phyloP scores from a whole-genome alignment of 2,888 invertebrate genomes.

The Gastrophysa polygoni region DNA sequence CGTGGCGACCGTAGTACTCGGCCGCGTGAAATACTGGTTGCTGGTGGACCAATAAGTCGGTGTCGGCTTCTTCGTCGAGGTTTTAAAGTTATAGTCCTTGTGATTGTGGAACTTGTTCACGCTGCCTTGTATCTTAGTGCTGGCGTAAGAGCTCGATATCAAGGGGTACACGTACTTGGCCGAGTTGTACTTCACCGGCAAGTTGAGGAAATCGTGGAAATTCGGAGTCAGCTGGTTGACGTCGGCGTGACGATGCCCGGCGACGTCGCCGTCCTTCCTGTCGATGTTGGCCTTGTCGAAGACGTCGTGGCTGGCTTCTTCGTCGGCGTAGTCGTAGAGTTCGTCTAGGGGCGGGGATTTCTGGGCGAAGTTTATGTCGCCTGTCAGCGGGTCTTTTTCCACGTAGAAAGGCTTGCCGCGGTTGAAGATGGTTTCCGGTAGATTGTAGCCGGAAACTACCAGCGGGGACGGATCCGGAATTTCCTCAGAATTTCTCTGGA shows the following conservation, averaged over 20 bases:
- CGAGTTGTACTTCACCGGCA: conserved; percentile 71
- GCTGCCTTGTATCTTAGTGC: conserved; percentile 72
- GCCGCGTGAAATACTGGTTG: conserved; percentile 42
- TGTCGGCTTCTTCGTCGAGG: conserved; percentile 52
- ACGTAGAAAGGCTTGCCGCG: conserved; percentile 73
- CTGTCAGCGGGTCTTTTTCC: conserved; percentile 72
- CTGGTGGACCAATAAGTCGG: conserved; percentile 51
- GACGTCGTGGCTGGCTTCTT: conserved; percentile 46
- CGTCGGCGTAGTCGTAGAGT: conserved; percentile 50
- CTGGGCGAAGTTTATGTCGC: conserved; percentile 67
- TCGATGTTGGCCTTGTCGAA: conserved; percentile 57
- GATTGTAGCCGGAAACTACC: conserved; percentile 56
- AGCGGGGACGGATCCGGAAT: conserved; percentile 56
- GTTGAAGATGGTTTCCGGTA: conserved; percentile 67
- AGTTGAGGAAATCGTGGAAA: conserved; percentile 71
- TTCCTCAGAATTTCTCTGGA: conserved; percentile 43
- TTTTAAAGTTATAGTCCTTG: conserved; percentile 52
- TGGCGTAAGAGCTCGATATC: conserved; percentile 74
- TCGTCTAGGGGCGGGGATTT: conserved; percentile 57
- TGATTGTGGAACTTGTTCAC: conserved; percentile 63
- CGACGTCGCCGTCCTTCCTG: conserved; percentile 56
- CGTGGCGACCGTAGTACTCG: conserved; percentile 41
- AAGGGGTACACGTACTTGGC: conserved; percentile 72
- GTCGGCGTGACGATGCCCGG: conserved; percentile 63
- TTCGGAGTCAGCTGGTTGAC: conserved; percentile 68